Percentiles rank a stretch among this genome's conserved stretches.
Evolutionary conservation across 2,888 invertebrate genomes (phyloP).

Genomic region (Meteorus cinctellus): DNA sequence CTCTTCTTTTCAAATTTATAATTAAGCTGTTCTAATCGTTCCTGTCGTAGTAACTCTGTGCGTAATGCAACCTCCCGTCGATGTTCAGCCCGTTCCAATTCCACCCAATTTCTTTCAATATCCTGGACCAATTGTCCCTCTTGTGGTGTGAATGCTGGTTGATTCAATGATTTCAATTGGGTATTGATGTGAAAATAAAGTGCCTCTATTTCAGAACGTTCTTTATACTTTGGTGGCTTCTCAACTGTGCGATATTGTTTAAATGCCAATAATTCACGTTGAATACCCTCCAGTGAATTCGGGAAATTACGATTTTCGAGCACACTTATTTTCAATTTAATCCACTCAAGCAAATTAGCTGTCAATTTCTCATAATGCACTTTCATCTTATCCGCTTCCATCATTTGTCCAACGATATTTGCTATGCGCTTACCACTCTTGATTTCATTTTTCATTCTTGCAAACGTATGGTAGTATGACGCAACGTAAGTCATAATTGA

Average conservation of each 20-base stretch:
- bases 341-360: constrained; percentile 93
- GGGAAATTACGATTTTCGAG: constrained; percentile 92
- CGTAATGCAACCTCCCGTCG: constrained; percentile 93
- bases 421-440: constrained; percentile 98
- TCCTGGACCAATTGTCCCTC: constrained; percentile 96
- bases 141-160: constrained; percentile 87
- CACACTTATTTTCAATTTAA: constrained; percentile 86
- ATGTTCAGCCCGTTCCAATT: constrained; percentile 94
- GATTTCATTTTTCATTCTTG: constrained; percentile 98
- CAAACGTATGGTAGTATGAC: constrained; percentile 99
- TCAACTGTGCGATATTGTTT: constrained; percentile 97
- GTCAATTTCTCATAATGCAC: constrained; percentile 90
- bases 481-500: constrained; percentile 99
- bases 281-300: constrained; percentile 95
- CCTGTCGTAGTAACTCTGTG: constrained; percentile 92
- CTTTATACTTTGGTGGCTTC: constrained; percentile 99
- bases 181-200: constrained; percentile 98
- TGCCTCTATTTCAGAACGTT: constrained; percentile 97
- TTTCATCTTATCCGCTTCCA: constrained; percentile 95
- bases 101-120: constrained; percentile 95
- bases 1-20: constrained; percentile 97
- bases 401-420: constrained; percentile 96
- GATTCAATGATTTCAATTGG: constrained; percentile 93
- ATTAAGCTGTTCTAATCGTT: constrained; percentile 94
- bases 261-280: constrained; percentile 90